phyloP scores from a whole-genome alignment of 2,113 vertebrate species.

The Sapayoa aenigma region DNA sequence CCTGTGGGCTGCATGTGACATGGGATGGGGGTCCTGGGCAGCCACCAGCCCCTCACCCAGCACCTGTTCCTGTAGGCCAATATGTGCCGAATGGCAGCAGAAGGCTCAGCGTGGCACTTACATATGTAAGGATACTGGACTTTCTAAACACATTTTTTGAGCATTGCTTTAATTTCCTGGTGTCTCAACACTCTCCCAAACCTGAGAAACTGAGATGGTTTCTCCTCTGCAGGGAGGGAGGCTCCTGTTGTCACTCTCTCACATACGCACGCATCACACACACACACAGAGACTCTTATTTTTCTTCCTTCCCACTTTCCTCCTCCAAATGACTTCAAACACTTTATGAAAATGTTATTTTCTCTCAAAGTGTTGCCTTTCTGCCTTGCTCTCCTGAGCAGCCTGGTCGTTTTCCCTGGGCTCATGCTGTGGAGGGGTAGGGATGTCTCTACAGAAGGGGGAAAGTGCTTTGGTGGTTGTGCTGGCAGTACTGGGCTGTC shows the following conservation, averaged over 20 bases:
- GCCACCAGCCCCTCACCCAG: not conserved
- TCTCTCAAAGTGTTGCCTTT: constrained; percentile 22
- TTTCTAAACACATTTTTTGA: not conserved
- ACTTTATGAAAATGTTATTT: constrained; percentile 22
- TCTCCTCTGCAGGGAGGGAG: not conserved
- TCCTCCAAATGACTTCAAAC: constrained; percentile 25
- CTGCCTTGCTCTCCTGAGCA: not conserved
- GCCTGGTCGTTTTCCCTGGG: not conserved
- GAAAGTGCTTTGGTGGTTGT: not conserved
- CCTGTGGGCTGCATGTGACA: not conserved
- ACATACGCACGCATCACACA: not conserved
- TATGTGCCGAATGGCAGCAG: not conserved
- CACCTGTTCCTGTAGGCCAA: fast-evolving
- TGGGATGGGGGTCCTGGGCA: not conserved
- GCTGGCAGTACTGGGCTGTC: not conserved
- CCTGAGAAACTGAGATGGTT: constrained; percentile 7
- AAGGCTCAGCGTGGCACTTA: not conserved
- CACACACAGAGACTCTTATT: not conserved
- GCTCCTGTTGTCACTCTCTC: not conserved
- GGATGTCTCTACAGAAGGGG: not conserved
- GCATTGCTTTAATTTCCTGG: not conserved
- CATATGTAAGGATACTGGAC: not conserved
- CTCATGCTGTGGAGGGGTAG: not conserved
- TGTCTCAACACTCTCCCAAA: not conserved
- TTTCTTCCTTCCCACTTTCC: constrained; percentile 35